Percentiles rank a stretch among this genome's conserved stretches.
Conservation (phyloP, 1,140 invertebrate genomes). For the Camponotus pennsylvanicus region DNA sequence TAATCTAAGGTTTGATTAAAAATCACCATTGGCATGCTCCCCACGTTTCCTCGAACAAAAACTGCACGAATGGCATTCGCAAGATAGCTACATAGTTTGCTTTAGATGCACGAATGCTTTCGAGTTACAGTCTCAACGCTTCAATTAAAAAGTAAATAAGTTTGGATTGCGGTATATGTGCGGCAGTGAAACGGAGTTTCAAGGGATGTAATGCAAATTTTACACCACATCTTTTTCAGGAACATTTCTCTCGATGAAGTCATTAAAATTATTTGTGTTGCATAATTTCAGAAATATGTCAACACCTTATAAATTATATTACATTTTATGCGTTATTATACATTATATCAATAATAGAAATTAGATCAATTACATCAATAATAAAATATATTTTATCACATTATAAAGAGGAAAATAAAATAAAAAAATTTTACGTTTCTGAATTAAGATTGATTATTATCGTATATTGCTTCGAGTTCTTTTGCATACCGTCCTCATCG, state of each 20-base stretch:
- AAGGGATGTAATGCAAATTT: background rate
- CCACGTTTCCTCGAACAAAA: constrained; percentile 23
- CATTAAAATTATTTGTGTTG: background rate
- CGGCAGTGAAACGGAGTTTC: background rate
- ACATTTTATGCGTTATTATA: background rate
- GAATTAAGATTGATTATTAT: background rate
- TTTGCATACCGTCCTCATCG: background rate
- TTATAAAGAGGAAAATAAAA: background rate
- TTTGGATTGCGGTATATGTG: background rate
- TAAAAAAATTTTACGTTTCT: background rate
- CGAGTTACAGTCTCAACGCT: constrained; percentile 1
- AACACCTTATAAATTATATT: background rate
- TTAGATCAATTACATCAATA: too few relatives aligned
- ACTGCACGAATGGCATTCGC: constrained; percentile 8
- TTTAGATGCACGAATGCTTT: constrained; percentile 7
- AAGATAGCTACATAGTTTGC: constrained; percentile 42
- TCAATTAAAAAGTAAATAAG: constrained; percentile 28
- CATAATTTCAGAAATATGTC: background rate
- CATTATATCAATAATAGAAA: background rate
- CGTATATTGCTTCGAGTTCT: background rate
- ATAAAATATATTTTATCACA: background rate
- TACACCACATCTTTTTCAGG: constrained; percentile 1
- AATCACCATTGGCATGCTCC: constrained; percentile 22
- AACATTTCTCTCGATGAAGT: background rate
- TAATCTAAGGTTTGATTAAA: constrained; percentile 65